Conservation (phyloP, 1,140 invertebrate species). For the Neotoxoptera formosana region DNA sequence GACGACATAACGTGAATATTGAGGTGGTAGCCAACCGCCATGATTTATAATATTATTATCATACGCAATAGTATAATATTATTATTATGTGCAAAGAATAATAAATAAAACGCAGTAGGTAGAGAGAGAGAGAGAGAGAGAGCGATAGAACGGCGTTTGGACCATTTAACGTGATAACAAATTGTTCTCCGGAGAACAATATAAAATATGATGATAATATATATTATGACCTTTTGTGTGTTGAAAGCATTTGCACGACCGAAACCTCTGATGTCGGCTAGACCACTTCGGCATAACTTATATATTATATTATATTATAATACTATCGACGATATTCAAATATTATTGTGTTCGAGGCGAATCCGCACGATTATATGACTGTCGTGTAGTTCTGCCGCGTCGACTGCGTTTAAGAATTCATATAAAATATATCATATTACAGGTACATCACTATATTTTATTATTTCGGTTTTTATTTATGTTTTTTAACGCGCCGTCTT, state of each 20-base stretch:
- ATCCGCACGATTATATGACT: not conserved
- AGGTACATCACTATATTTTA: not conserved
- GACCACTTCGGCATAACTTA: not conserved
- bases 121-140: too few species aligned
- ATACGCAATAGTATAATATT: not conserved
- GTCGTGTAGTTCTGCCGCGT: not conserved
- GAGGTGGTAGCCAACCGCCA: not conserved
- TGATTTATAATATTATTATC: not conserved
- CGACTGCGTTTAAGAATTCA: not conserved
- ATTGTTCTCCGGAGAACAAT: slow-evolving; percentile 13
- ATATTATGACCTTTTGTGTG: not conserved
- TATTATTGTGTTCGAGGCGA: not conserved
- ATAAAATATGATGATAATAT: not conserved
- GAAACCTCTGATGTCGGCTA: not conserved
- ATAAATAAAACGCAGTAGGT: not conserved
- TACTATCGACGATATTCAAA: not conserved
- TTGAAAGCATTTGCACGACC: not conserved
- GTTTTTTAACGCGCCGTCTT: not conserved
- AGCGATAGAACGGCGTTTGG: not conserved
- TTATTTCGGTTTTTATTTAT: not conserved
- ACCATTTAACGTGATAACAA: not conserved
- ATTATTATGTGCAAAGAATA: not conserved
- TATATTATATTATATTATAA: too few species aligned
- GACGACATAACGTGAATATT: not conserved
- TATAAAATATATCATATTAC: not conserved